Percentiles rank a stretch among this genome's conserved stretches.
Evolutionary conservation across 1,140 invertebrate genomes (phyloP).

Genomic region (honey bee (Apis mellifera)): DNA sequence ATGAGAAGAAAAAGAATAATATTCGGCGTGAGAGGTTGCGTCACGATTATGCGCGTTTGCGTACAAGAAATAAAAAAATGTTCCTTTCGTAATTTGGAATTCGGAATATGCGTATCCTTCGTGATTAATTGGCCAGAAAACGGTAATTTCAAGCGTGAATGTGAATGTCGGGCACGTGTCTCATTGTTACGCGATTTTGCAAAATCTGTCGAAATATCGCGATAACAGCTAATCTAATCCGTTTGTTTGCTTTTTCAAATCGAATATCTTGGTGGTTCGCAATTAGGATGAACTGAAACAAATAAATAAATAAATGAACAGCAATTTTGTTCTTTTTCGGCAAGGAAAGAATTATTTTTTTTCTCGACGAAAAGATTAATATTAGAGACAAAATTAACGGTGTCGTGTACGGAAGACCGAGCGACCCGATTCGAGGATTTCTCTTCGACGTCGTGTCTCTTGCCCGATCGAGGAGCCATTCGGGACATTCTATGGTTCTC

Average conservation of each 20-base stretch:
- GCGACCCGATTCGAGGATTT: constrained; percentile 31
- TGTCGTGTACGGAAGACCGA: background rate
- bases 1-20: too few relatives aligned
- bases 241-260: background rate
- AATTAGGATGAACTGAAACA: too few relatives aligned
- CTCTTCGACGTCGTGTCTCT: constrained; percentile 27
- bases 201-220: constrained; percentile 3
- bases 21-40: constrained; percentile 4
- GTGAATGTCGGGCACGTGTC: background rate
- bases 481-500: constrained; percentile 13
- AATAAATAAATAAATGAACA: background rate
- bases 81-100: constrained; percentile 33
- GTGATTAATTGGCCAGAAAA: background rate
- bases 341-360: too few relatives aligned
- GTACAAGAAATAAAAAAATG: background rate
- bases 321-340: too few relatives aligned
- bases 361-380: background rate
- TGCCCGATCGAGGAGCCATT: constrained; percentile 18
- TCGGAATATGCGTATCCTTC: background rate
- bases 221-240: constrained; percentile 2
- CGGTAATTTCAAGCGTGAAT: background rate
- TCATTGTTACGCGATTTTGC: constrained; percentile 3
- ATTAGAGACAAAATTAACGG: constrained; percentile 7
- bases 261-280: background rate
- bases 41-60: background rate